A percentile compares a stretch with the other conserved stretches of the same genome.
Conservation (phyloP, 1,140 invertebrate species). For the Triops cancriformis region DNA sequence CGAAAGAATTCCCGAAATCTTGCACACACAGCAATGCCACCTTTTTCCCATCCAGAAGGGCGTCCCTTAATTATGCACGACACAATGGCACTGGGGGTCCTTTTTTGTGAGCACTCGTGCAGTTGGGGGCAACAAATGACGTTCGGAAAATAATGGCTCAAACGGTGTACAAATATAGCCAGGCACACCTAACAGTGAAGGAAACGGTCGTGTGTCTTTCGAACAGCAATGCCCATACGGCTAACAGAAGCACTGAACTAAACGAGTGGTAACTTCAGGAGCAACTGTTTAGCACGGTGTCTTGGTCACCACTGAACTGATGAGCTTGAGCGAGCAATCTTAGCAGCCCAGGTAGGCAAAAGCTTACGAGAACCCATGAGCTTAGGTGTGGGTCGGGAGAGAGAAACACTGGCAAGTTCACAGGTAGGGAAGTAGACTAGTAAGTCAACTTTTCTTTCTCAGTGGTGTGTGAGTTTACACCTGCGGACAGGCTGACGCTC, state of each 20-base stretch:
- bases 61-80: too few relatives aligned
- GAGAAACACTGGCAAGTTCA: background rate
- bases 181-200: background rate
- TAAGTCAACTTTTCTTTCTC: background rate
- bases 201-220: background rate
- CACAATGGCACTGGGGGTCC: too few relatives aligned
- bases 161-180: too few relatives aligned
- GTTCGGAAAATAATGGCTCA: too few relatives aligned
- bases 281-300: background rate
- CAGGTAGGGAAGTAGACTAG: background rate
- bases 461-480: slow-evolving; percentile 1
- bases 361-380: slow-evolving; percentile 1
- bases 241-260: background rate
- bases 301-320: slow-evolving; percentile 4
- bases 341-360: background rate
- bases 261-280: background rate
- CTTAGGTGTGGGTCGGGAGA: background rate
- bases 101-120: too few relatives aligned
- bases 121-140: too few relatives aligned
- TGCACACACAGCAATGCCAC: background rate
- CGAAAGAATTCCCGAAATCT: background rate
- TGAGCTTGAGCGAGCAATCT: slow-evolving; percentile 4
- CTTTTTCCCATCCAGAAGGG: background rate
- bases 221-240: background rate
- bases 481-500: background rate